Percentiles rank a stretch among this genome's conserved stretches.
These are phyloP conservation scores for Emys orbicularis DNA, from an alignment of 2,797 vertebrate genomes.

Conservation along the genomic window DNA sequence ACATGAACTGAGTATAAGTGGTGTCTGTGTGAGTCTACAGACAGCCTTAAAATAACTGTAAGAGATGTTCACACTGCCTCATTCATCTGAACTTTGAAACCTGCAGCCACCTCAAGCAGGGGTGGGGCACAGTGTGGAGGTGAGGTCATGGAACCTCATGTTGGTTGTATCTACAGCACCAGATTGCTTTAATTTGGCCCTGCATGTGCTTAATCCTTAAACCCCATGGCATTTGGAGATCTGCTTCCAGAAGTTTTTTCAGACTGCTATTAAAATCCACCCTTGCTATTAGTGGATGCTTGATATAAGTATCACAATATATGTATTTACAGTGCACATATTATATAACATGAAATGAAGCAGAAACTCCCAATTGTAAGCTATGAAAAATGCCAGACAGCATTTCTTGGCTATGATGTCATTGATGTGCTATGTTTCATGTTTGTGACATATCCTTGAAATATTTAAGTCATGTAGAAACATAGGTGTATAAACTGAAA, in stretches of 20 bases:
- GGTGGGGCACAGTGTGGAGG: background rate
- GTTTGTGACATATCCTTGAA: background rate
- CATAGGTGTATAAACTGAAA: background rate
- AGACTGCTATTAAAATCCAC: background rate
- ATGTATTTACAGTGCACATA: fast-evolving
- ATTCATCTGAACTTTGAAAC: background rate
- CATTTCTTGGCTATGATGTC: background rate
- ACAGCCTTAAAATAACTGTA: background rate
- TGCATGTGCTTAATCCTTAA: background rate
- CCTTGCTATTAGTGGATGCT: background rate
- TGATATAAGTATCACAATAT: background rate
- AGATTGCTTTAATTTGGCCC: background rate
- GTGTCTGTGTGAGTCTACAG: background rate
- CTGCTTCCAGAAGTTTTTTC: background rate
- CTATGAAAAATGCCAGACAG: background rate
- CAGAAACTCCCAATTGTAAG: background rate
- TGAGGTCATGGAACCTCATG: background rate
- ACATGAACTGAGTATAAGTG: background rate
- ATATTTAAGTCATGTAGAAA: background rate
- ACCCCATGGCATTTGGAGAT: background rate
- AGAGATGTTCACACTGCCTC: background rate
- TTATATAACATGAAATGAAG: background rate
- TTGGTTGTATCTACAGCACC: background rate
- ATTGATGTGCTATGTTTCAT: background rate
- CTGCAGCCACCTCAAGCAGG: background rate